Evolutionary conservation across 2,113 vertebrate genomes (phyloP), one percentile per base, ranked within the genome.

Genomic region (Dicrurus megarhynchus): DNA sequence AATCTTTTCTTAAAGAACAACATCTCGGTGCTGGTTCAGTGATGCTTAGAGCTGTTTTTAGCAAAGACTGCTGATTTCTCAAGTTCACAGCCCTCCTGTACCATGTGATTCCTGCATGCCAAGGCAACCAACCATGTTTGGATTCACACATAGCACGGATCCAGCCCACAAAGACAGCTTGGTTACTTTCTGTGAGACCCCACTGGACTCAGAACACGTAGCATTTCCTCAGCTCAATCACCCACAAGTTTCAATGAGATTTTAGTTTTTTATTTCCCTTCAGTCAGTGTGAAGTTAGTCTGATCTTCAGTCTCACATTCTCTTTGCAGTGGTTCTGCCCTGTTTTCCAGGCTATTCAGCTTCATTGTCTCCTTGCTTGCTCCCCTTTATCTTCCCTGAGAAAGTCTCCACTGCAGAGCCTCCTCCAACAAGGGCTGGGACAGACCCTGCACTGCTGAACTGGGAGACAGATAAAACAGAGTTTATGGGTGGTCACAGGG

Each of bases 141-240:
- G 50, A 63, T 70, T 89, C 52, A 73, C 49, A 56, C 1, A 0
- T 3, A 49, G 39, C n/a, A n/a, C 0, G 0, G 47, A 57, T 69
- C 41, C 70, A 57, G 33, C 10, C 77, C 49, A 53, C 35, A 78
- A 52, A 67, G 39, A 18, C 55, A 21, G 53, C n/a, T 32, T 8
- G 18, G 42, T 32, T 70, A 30, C 32, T 63, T 56, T 55, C 82
- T 26, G 2, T 3, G 5, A 83, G 59, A 85, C 6, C 37, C 26
- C 22, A 33, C 23, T 32, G 33, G 37, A 50, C 52, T 42, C 55
- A 13, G 46, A 85, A 73, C 35, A 52, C 0, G 0, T 5, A 77
- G 16, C 10, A 8, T 46, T 75, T 71, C 70, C 57, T 89, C 65
- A 77, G 67, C 61, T 80, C 49, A n/a, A 49, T 69, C 71, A 65